Percentiles rank a stretch among this genome's conserved stretches.
Evolutionary conservation across 2,888 invertebrate species (phyloP).

Genomic region (Acleris emargana): DNA sequence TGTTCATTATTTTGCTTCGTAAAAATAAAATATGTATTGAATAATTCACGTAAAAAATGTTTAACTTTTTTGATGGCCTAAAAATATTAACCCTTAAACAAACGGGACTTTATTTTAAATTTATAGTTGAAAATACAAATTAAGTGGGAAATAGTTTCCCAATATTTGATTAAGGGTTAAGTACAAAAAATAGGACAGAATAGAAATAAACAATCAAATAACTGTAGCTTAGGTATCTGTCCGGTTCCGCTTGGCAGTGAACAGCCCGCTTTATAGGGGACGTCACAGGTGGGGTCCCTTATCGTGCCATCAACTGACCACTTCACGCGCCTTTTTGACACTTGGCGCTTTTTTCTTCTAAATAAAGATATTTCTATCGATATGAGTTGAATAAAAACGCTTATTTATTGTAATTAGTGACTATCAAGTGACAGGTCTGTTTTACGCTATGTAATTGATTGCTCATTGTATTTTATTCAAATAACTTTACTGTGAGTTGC

Average conservation of each 20-base stretch:
- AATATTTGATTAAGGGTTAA: too few relatives aligned
- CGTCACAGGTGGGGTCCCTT: constrained; percentile 63
- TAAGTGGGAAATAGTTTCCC: too few relatives aligned
- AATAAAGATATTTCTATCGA: constrained; percentile 30
- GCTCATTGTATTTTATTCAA: constrained; percentile 1
- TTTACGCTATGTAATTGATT: constrained; percentile 24
- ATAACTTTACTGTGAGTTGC: too few relatives aligned
- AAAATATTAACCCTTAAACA: too few relatives aligned
- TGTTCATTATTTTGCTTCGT: not conserved
- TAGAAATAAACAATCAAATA: too few relatives aligned
- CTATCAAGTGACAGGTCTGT: constrained; percentile 42
- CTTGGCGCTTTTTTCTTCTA: constrained; percentile 53
- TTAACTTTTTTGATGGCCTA: not conserved
- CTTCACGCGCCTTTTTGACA: constrained; percentile 74
- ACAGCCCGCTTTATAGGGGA: constrained; percentile 23
- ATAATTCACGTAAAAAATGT: not conserved
- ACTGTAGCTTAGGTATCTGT: not conserved
- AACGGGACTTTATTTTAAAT: too few relatives aligned
- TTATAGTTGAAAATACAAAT: too few relatives aligned
- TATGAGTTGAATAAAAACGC: constrained; percentile 18
- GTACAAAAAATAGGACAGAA: too few relatives aligned
- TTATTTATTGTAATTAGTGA: constrained; percentile 61
- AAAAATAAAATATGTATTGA: not conserved
- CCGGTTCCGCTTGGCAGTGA: constrained; percentile 15
- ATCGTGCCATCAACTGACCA: constrained; percentile 69